Conservation (phyloP, 2,888 invertebrate species). For the Cataglyphis cursor region DNA sequence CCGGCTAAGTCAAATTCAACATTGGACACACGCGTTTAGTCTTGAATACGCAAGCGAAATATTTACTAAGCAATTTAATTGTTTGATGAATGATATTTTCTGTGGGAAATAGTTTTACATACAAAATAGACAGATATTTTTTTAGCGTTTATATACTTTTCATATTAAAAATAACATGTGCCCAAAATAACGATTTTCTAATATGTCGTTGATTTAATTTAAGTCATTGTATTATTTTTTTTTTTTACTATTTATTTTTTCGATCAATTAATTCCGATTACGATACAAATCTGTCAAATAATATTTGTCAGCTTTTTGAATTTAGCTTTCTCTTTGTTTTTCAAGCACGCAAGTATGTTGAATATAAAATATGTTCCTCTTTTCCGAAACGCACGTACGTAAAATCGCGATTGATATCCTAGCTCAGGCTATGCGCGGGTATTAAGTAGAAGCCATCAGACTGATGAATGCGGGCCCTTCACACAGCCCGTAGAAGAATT, state of each 20-base stretch:
- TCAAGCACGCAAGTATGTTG: neutral
- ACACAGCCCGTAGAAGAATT: constrained; percentile 57
- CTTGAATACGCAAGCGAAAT: neutral
- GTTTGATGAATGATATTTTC: neutral
- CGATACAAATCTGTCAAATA: neutral
- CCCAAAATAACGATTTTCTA: neutral
- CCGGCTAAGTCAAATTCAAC: constrained; percentile 9
- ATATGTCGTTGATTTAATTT: neutral
- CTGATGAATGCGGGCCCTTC: constrained; percentile 71
- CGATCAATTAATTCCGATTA: neutral
- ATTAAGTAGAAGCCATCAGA: constrained; percentile 76
- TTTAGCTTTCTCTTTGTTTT: neutral
- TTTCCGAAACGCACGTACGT: neutral
- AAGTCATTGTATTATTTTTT: neutral
- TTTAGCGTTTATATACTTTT: neutral
- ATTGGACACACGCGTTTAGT: neutral
- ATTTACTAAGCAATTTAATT: neutral
- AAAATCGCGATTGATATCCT: constrained; percentile 34
- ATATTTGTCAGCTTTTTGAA: neutral
- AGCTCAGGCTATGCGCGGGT: constrained; percentile 58
- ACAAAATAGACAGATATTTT: neutral
- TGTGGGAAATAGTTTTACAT: neutral
- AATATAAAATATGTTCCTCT: constrained; percentile 14
- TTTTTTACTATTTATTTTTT: too few relatives aligned
- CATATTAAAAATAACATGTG: neutral